These are phyloP conservation scores for Sigmodon hispidus DNA, from an alignment of 2,113 vertebrate genomes.

Conservation along the genomic window DNA sequence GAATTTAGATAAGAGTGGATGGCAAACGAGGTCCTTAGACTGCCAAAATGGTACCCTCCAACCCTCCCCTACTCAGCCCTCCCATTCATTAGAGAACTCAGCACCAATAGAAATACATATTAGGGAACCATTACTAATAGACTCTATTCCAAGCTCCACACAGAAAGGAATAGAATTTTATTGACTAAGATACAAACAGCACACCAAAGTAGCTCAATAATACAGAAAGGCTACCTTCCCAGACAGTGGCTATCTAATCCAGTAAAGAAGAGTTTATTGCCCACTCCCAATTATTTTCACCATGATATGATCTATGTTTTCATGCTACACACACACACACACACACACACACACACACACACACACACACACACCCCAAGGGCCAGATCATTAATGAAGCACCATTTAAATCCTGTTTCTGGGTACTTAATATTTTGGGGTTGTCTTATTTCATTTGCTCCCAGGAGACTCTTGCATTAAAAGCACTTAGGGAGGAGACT, in stretches of 20 bases:
- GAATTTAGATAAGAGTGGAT: not conserved
- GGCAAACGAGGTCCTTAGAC: fast-evolving
- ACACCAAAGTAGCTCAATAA: not conserved
- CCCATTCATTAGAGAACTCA: not conserved
- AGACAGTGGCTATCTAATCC: not conserved
- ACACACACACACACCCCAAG: not conserved
- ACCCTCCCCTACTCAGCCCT: not conserved
- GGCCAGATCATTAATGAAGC: not conserved
- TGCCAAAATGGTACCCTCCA: not conserved
- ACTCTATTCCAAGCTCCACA: not conserved
- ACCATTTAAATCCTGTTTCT: constrained; percentile 9
- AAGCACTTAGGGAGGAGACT: not conserved
- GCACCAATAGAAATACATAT: not conserved
- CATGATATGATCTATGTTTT: not conserved
- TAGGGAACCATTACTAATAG: not conserved
- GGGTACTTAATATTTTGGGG: not conserved
- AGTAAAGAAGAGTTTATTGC: not conserved
- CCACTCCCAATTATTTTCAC: not conserved
- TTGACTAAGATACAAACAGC: not conserved
- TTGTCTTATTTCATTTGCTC: constrained; percentile 17
- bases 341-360: no score
- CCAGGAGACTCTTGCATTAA: not conserved
- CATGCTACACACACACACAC: not conserved
- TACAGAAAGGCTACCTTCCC: not conserved
- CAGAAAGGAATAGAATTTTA: not conserved